These are phyloP conservation scores for Xylocopa sonorina DNA, from an alignment of 1,140 invertebrate species.

Conservation along the genomic window DNA sequence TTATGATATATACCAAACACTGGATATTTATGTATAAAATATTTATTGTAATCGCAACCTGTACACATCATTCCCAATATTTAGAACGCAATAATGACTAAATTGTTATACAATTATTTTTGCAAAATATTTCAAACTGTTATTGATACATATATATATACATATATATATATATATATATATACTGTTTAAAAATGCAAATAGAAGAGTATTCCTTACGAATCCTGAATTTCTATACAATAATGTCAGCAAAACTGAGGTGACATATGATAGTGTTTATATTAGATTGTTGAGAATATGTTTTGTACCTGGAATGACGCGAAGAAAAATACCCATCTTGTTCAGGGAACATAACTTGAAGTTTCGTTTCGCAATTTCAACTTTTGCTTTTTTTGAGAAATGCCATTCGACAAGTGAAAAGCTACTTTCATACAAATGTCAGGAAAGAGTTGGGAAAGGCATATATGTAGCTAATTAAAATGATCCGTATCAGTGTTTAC, in stretches of 20 bases:
- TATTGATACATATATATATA: neutral
- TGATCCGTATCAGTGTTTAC: conserved; percentile 31
- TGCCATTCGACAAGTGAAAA: conserved; percentile 52
- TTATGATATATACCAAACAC: neutral
- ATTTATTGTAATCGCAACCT: neutral
- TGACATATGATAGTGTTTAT: conserved; percentile 29
- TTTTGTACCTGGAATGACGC: conserved; percentile 45
- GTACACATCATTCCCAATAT: neutral
- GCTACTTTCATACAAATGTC: conserved; percentile 46
- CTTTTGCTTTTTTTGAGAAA: conserved; percentile 6
- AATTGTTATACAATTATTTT: conserved; percentile 37
- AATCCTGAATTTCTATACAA: conserved; percentile 33
- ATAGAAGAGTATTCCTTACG: conserved; percentile 21
- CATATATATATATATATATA: neutral
- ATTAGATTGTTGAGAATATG: conserved; percentile 44
- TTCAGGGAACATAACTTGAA: conserved; percentile 34
- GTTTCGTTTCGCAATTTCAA: conserved; percentile 18
- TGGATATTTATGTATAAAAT: conserved; percentile 13
- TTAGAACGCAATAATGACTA: neutral
- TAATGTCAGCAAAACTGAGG: neutral
- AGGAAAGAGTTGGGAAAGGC: neutral
- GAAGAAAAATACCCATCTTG: conserved; percentile 21
- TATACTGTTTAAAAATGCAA: conserved; percentile 22
- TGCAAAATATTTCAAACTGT: conserved; percentile 34
- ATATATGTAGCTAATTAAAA: conserved; percentile 10